Evolutionary conservation across 2,797 vertebrate genomes (phyloP).

Genomic region (Clarias platycephalus): DNA sequence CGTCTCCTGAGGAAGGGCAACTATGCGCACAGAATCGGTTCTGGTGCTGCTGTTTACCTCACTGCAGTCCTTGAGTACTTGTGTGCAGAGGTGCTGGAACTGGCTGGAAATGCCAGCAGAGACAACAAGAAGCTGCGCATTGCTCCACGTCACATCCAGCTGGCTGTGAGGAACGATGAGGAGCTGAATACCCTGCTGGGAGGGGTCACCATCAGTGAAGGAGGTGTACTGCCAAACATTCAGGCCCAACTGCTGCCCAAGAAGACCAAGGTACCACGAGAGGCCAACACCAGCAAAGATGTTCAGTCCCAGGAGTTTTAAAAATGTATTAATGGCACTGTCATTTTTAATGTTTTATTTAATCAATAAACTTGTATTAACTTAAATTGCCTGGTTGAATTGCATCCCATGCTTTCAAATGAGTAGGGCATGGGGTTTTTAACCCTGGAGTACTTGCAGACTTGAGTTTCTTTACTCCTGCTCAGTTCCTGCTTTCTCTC

Average conservation of each 20-base stretch:
- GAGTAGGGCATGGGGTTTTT: too few species aligned
- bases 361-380: constrained; percentile 28
- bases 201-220: constrained; percentile 73
- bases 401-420: neutral
- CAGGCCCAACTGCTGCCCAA: constrained; percentile 70
- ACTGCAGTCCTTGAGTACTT: constrained; percentile 77
- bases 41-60: constrained; percentile 71
- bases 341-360: neutral
- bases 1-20: constrained; percentile 68
- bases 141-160: constrained; percentile 73
- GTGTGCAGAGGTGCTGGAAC: constrained; percentile 76
- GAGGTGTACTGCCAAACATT: constrained; percentile 77
- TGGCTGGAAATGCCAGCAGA: constrained; percentile 69
- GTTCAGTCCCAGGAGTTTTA: constrained; percentile 72
- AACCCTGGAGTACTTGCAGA: neutral
- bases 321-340: neutral
- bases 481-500: neutral
- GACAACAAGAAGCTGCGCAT: constrained; percentile 76
- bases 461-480: neutral
- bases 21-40: constrained; percentile 65
- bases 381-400: accelerated
- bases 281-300: constrained; percentile 50
- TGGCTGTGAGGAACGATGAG: constrained; percentile 77
- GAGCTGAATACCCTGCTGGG: constrained; percentile 72
- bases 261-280: constrained; percentile 59